These are phyloP conservation scores for Danio aesculapii DNA, from an alignment of 2,797 vertebrate genomes.

Conservation along the genomic window DNA sequence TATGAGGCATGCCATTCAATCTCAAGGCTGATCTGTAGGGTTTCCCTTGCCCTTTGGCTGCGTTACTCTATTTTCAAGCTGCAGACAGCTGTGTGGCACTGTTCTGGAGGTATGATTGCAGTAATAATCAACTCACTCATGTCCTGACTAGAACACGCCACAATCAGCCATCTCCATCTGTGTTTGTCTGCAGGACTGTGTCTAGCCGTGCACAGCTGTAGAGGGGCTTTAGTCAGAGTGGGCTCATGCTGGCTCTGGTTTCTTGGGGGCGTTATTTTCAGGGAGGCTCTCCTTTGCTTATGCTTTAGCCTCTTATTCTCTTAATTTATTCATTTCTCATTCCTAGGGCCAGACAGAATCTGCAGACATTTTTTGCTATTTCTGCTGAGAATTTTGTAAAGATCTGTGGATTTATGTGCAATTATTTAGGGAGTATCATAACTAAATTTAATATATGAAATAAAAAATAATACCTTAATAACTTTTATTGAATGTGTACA, in stretches of 20 bases:
- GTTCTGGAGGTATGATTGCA: conserved; percentile 51
- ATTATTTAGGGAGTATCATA: no score
- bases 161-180: conserved; percentile 69
- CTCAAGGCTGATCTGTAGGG: conserved; percentile 4
- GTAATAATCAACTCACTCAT: conserved; percentile 64
- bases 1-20: conserved; percentile 22
- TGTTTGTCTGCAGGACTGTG: conserved; percentile 59
- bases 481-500: no score
- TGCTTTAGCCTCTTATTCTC: conserved; percentile 30
- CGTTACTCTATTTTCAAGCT: background rate
- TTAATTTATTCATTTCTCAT: conserved; percentile 52
- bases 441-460: no score
- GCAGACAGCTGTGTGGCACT: conserved; percentile 7
- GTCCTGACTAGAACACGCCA: conserved; percentile 60
- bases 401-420: no score
- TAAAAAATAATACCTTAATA: no score
- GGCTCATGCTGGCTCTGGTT: conserved; percentile 69
- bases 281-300: conserved; percentile 25
- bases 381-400: no score
- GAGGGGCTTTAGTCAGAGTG: conserved; percentile 72
- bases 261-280: conserved; percentile 67
- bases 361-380: no score
- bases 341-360: background rate
- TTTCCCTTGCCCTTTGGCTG: conserved; percentile 13
- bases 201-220: conserved; percentile 58